phyloP scores from a whole-genome alignment of 35 echinoderm and acorn worm species.

The Holothuria glaberrima region DNA sequence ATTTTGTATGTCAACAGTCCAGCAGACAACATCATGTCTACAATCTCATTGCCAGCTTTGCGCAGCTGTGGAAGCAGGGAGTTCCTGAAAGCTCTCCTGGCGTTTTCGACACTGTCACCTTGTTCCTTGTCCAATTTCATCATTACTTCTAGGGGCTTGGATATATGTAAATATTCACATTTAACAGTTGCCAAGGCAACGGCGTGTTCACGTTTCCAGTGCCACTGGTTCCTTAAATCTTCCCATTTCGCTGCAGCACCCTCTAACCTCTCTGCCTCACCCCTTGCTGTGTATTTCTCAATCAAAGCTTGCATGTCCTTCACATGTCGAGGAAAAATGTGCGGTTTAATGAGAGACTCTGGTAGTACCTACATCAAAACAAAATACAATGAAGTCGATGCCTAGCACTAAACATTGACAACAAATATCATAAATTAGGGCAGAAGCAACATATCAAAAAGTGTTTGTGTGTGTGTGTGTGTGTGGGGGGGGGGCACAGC shows the following conservation, averaged over 20 bases:
- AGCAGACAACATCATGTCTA: conserved; percentile 77
- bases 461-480: no score
- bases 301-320: conserved; percentile 89
- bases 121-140: conserved; percentile 87
- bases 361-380: conserved; percentile 69
- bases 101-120: conserved; percentile 78
- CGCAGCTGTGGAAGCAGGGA: conserved; percentile 72
- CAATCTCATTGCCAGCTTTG: conserved; percentile 69
- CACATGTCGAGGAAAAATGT: conserved; percentile 93
- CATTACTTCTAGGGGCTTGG: conserved; percentile 93
- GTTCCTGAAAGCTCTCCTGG: conserved; percentile 72
- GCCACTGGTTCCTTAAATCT: conserved; percentile 71
- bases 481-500: no score
- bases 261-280: conserved; percentile 71
- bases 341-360: conserved; percentile 89
- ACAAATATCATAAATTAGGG: no score
- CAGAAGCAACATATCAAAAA: no score
- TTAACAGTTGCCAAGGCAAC: conserved; percentile 75
- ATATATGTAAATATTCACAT: conserved; percentile 91
- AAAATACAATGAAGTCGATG: no score
- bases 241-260: conserved; percentile 91
- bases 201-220: conserved; percentile 78
- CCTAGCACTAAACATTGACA: no score
- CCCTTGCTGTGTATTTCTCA: conserved; percentile 76
- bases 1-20: conserved; percentile 70